Conservation (phyloP, 2,113 vertebrate genomes). For the Hippoglossus stenolepis region DNA sequence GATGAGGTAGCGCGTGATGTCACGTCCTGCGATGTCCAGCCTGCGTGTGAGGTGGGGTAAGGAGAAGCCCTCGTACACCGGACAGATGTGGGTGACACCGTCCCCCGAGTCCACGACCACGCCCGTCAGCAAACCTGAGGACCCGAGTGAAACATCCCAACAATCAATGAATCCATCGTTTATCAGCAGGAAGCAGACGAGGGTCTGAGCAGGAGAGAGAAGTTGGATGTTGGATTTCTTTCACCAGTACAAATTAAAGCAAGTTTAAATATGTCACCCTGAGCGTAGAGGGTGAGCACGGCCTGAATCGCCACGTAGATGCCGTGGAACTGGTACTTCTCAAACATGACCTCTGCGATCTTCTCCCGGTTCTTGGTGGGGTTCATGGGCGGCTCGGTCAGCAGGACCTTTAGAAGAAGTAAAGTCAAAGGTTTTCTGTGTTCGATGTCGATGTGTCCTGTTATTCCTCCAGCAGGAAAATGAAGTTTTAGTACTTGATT, state of each 20-base stretch:
- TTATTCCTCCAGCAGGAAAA: too few species aligned
- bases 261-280: slow-evolving; percentile 81
- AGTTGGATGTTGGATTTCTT: too few species aligned
- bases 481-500: too few species aligned
- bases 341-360: slow-evolving; percentile 98
- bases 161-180: neutral
- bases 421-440: neutral
- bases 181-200: neutral
- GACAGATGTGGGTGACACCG: slow-evolving; percentile 97
- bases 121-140: slow-evolving; percentile 92
- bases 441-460: neutral
- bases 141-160: neutral
- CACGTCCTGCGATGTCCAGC: slow-evolving; percentile 96
- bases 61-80: slow-evolving; percentile 97
- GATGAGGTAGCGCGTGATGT: slow-evolving; percentile 98
- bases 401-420: slow-evolving; percentile 78
- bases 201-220: too few species aligned
- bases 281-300: slow-evolving; percentile 96
- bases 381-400: slow-evolving; percentile 98
- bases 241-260: too few species aligned
- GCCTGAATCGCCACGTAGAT: slow-evolving; percentile 98
- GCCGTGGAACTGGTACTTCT: slow-evolving; percentile 95
- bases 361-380: slow-evolving; percentile 97
- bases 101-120: slow-evolving; percentile 98
- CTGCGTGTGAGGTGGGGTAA: slow-evolving; percentile 96